A percentile compares a stretch with the other conserved stretches of the same genome.
These are phyloP conservation scores for Bostrychus sinensis DNA, from an alignment of 2,113 vertebrate genomes.

Conservation along the genomic window DNA sequence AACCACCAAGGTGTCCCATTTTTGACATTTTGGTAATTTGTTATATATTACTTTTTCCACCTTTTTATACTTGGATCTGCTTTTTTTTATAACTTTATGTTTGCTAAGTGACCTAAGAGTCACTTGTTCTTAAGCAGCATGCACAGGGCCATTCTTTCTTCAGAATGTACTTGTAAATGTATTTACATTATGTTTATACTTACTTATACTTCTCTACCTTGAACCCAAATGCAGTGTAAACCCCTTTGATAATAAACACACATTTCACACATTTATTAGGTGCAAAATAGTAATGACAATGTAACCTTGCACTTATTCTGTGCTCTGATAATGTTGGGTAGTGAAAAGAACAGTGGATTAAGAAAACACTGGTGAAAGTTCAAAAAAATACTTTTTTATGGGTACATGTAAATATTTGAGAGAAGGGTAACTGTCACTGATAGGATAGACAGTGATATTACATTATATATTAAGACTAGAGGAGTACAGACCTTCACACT, in stretches of 20 bases:
- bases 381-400: conserved; percentile 24
- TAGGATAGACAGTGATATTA: conserved; percentile 23
- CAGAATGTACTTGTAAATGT: conserved; percentile 31
- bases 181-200: conserved; percentile 25
- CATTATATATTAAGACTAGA: conserved; percentile 35
- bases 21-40: no score
- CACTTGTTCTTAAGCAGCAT: conserved; percentile 37
- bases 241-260: background rate
- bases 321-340: background rate
- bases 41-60: no score
- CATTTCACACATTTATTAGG: conserved; percentile 1
- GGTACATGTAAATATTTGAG: background rate
- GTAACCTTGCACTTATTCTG: conserved; percentile 8
- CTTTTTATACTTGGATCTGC: no score
- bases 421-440: conserved; percentile 12
- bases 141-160: conserved; percentile 29
- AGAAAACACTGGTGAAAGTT: conserved; percentile 15
- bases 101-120: conserved; percentile 11
- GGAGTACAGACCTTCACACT: conserved; percentile 30
- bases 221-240: background rate
- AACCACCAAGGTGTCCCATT: no score
- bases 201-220: conserved; percentile 13
- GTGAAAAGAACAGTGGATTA: background rate
- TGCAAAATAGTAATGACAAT: no score
- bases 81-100: no score